Evolutionary conservation across 2,888 invertebrate species (phyloP).

Genomic region (Epirrhoe tristata): DNA sequence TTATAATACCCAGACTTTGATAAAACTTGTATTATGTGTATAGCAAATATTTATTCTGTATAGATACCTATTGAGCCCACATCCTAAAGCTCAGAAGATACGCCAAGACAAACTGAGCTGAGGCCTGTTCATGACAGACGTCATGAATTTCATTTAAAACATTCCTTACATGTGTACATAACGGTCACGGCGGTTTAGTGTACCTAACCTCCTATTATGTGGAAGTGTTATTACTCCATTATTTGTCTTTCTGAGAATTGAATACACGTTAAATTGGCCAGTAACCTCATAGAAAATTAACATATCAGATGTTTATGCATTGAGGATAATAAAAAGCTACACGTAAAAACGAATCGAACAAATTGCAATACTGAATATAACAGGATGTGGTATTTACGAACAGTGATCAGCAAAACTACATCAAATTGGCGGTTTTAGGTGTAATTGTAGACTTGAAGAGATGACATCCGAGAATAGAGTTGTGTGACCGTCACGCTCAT

Average conservation of each 20-base stretch:
- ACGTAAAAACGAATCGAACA: conserved; percentile 48
- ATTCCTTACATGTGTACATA: not conserved
- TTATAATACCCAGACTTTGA: too few relatives aligned
- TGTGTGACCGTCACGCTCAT: conserved; percentile 10
- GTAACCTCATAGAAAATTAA: conserved; percentile 6
- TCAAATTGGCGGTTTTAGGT: conserved; percentile 61
- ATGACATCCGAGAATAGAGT: conserved; percentile 57
- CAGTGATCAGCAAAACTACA: conserved; percentile 65
- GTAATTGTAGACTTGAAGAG: conserved; percentile 53
- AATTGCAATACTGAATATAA: conserved; percentile 56
- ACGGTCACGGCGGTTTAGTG: not conserved
- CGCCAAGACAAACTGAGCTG: too few relatives aligned
- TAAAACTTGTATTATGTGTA: too few relatives aligned
- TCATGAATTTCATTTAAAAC: too few relatives aligned
- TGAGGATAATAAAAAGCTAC: conserved; percentile 32
- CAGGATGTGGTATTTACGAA: conserved; percentile 69
- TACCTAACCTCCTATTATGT: not conserved
- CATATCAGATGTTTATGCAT: conserved; percentile 4
- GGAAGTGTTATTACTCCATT: not conserved
- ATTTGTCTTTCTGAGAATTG: not conserved
- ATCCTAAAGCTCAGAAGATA: too few relatives aligned
- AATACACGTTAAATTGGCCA: not conserved
- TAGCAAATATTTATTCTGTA: too few relatives aligned
- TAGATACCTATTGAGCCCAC: too few relatives aligned
- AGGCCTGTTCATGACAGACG: too few relatives aligned